These are phyloP conservation scores for Clamator glandarius DNA, from an alignment of 2,797 vertebrate genomes.

Conservation along the genomic window DNA sequence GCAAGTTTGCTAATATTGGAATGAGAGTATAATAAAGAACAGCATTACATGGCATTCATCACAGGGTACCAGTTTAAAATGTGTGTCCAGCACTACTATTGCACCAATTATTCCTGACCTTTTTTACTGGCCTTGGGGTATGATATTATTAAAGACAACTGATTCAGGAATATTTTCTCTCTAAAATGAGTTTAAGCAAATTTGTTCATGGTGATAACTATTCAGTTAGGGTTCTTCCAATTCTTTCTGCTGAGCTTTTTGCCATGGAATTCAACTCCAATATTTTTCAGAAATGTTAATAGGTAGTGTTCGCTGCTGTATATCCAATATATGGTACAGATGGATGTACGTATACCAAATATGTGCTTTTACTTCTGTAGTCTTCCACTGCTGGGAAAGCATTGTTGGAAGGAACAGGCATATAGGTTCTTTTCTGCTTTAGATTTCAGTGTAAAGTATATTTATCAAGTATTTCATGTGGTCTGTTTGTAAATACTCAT, in stretches of 20 bases:
- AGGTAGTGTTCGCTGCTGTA: conserved; percentile 61
- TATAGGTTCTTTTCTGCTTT: not conserved
- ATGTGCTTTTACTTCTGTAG: not conserved
- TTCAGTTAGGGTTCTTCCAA: conserved; percentile 14
- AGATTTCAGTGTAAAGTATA: not conserved
- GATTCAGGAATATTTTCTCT: conserved; percentile 66
- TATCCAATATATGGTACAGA: not conserved
- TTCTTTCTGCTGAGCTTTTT: conserved; percentile 59
- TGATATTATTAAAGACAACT: conserved; percentile 56
- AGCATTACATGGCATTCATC: conserved; percentile 48
- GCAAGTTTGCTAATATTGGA: not conserved
- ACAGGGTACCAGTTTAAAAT: conserved; percentile 19
- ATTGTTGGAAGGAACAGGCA: not conserved
- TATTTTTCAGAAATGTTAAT: conserved; percentile 62
- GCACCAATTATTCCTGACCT: conserved; percentile 73
- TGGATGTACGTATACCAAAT: not conserved
- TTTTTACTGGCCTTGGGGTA: conserved; percentile 60
- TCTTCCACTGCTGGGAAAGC: not conserved
- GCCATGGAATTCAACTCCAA: conserved; percentile 31
- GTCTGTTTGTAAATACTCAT: not conserved
- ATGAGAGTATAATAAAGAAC: conserved; percentile 1
- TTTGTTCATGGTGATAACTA: conserved; percentile 46
- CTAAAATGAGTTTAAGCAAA: conserved; percentile 69
- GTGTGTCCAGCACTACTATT: conserved; percentile 28
- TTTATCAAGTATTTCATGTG: not conserved